Percentiles rank a stretch among this genome's conserved stretches.
Evolutionary conservation across 2,797 vertebrate species (phyloP).

Genomic region (Sebastes nivosus): DNA sequence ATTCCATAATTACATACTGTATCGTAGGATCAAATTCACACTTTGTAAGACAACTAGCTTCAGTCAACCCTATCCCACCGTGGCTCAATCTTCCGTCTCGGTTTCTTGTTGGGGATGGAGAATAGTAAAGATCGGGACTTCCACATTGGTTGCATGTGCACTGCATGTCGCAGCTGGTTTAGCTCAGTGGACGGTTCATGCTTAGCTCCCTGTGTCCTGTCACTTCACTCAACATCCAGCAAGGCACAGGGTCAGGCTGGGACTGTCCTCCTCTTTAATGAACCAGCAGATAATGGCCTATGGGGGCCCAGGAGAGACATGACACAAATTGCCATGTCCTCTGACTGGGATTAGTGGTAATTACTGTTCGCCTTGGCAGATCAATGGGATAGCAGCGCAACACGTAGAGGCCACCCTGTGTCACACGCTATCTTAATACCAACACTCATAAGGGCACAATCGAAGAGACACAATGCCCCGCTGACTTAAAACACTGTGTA

Average conservation of each 20-base stretch:
- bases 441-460: conserved; percentile 13
- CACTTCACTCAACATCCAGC: conserved; percentile 48
- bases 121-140: conserved; percentile 5
- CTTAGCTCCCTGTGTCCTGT: conserved; percentile 48
- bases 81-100: background rate
- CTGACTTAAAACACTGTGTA: background rate
- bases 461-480: background rate
- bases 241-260: conserved; percentile 44
- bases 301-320: conserved; percentile 61
- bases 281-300: conserved; percentile 72
- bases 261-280: conserved; percentile 69
- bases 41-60: conserved; percentile 7
- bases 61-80: background rate
- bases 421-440: conserved; percentile 62
- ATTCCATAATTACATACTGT: conserved; percentile 21
- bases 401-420: conserved; percentile 63
- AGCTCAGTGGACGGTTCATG: conserved; percentile 20
- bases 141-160: conserved; percentile 14
- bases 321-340: conserved; percentile 76
- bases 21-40: conserved; percentile 15
- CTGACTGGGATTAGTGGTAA: conserved; percentile 80
- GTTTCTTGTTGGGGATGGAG: background rate
- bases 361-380: conserved; percentile 72
- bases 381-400: conserved; percentile 69
- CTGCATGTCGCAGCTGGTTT: conserved; percentile 54